Evolutionary conservation across 2,888 invertebrate genomes (phyloP), one percentile per base, ranked within the genome.

Genomic region (Thera britannica): DNA sequence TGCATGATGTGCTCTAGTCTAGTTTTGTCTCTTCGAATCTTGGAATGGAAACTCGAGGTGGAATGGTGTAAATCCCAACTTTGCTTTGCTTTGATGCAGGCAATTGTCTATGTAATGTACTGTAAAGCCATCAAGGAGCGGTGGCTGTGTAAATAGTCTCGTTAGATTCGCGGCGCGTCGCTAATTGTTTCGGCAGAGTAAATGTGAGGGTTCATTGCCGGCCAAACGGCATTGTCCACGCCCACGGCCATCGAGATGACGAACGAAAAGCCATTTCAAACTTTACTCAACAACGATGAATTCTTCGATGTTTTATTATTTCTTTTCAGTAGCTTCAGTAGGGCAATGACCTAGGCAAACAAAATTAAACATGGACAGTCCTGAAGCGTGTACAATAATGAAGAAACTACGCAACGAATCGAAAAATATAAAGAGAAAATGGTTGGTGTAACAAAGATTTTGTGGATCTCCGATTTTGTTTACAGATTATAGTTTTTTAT

Each of bases 151-250:
- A 82, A 83, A 83, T 82, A 83, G 76, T 79, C 76, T 83, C 77
- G 80, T 85, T 86, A 81, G 82, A 83, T 87, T 89, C 83, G 84
- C 87, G 84, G 71, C 83, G 83, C 82, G 80, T 78, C 79, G 88
- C 88, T 92, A 92, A 92, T 92, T 90, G 90, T 90, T 92, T 89
- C 87, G 84, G 86, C 89, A 89, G 89, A 87, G 86, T 85, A 88
- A 89, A 90, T 90, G 90, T 85, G 85, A 89, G 88, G 86, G 92
- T 92, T 92, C 92, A 92, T 88, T 92, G 92, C 84, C 92, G 90
- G 90, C 72, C 89, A 86, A 83, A 78, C 82, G 84, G 79, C 86
- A 83, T 86, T 85, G 88, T 86, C 81, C 80, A 82, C 79, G 79
- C 83, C 84, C 83, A 85, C 85, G 82, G 83, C 73, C 83, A 77